These are phyloP conservation scores for Empis stercorea DNA, from an alignment of 2,888 invertebrate genomes.

Conservation along the genomic window DNA sequence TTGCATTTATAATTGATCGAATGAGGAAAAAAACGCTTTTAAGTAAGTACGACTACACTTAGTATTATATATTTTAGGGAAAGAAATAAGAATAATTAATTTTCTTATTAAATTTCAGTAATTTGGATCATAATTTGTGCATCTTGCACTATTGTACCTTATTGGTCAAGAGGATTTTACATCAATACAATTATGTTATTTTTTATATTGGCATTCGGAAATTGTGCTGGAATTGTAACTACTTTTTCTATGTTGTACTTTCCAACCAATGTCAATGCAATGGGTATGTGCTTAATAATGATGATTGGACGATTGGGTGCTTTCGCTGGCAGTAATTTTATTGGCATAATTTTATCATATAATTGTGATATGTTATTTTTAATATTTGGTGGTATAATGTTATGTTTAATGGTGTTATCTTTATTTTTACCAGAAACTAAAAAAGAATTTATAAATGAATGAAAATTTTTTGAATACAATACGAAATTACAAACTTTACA, in stretches of 20 bases:
- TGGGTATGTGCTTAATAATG: constrained; percentile 34
- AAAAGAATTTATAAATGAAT: not conserved
- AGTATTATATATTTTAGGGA: not conserved
- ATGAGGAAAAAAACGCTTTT: constrained; percentile 42
- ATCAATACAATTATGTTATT: constrained; percentile 47
- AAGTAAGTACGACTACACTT: constrained; percentile 18
- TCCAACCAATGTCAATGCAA: constrained; percentile 41
- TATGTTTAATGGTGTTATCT: constrained; percentile 14
- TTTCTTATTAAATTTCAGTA: constrained; percentile 15
- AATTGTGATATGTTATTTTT: constrained; percentile 23
- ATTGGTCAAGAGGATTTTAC: constrained; percentile 44
- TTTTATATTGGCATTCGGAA: constrained; percentile 42
- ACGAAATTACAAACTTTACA: too few relatives aligned
- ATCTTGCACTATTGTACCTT: constrained; percentile 43
- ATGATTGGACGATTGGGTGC: constrained; percentile 33
- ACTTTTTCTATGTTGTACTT: constrained; percentile 46
- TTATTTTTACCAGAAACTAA: constrained; percentile 20
- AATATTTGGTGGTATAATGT: constrained; percentile 15
- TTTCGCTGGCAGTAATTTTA: constrained; percentile 26
- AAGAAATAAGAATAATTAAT: not conserved
- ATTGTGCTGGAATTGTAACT: constrained; percentile 44
- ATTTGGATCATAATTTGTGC: constrained; percentile 39
- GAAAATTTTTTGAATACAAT: too few relatives aligned
- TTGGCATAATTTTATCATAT: constrained; percentile 22
- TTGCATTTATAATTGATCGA: constrained; percentile 43